Conservation (phyloP, 2,888 invertebrate genomes). For the Trissolcus brochymenae region DNA sequence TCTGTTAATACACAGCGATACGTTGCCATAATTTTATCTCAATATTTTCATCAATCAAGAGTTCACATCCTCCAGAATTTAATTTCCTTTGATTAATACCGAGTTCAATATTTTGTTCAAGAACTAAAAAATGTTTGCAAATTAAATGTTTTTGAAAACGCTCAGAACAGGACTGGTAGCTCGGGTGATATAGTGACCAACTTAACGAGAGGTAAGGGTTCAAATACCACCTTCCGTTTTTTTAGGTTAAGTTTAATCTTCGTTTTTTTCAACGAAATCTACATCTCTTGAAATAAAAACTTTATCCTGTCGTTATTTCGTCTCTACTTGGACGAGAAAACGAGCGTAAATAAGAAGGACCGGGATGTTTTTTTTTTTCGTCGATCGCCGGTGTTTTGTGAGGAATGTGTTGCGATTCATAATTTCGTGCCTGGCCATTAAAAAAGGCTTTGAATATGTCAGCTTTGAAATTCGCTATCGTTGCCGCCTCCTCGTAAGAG, state of each 20-base stretch:
- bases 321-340: conserved; percentile 27
- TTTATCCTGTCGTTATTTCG: neutral
- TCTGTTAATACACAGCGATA: neutral
- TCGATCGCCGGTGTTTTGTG: conserved; percentile 36
- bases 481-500: conserved; percentile 59
- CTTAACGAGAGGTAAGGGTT: too few relatives aligned
- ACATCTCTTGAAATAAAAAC: neutral
- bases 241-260: neutral
- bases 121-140: too few relatives aligned
- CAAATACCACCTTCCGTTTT: too few relatives aligned
- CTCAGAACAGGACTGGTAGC: too few relatives aligned
- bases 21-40: neutral
- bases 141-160: too few relatives aligned
- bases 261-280: neutral
- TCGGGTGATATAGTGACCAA: too few relatives aligned
- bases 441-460: conserved; percentile 38
- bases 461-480: conserved; percentile 47
- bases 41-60: neutral
- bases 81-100: neutral
- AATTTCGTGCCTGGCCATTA: conserved; percentile 29
- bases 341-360: conserved; percentile 12
- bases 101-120: too few relatives aligned
- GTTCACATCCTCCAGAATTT: neutral
- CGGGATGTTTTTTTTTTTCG: neutral
- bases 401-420: conserved; percentile 35